Evolutionary conservation across 2,113 vertebrate genomes (phyloP), one percentile per base, ranked within the genome.

Genomic region (Polyodon spathula): DNA sequence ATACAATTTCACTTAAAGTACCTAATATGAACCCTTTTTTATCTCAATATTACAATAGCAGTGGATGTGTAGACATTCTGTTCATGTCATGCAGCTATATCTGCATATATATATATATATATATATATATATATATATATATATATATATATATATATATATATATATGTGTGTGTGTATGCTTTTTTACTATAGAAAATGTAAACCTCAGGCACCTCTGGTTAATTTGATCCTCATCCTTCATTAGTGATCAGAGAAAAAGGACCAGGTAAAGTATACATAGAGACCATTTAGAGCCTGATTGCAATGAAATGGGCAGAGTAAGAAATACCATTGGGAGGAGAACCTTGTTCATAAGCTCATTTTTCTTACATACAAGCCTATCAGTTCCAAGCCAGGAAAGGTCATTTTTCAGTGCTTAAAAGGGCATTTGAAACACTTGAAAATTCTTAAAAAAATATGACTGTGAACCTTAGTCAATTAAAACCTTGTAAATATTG

Each of bases 1-100:
- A 56, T 73, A 53, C 41, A 52, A 54, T 71, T 73, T 69, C 63
- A 51, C 58, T 64, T 42, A 60, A 58, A 68, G 17, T 55, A n/a
- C n/a, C 54, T 57, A 60, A 62, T 68, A 64, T 64, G 63, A 68
- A 67, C 59, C n/a, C n/a, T 48, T 54, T 59, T 64, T 41, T 40
- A 55, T 53, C 27, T 39, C 15, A 39, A 40, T 78, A 68, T 71
- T 59, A 60, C 54, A 59, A 43, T 54, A 66, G 67, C 56, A 66
- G 66, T 68, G 63, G 62, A 65, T 58, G 44, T 68, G 42, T 42
- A 38, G 38, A 56, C 48, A 37, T 65, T 46, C 55, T 16, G 42
- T 8, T 51, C 10, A 38, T 44, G 43, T 55, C 39, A 40, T 40
- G 27, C 37, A 54, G 27, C 37, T 10, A 27, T 54, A 64, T 50